These are phyloP conservation scores for Cryptocheilus praepositus DNA, from an alignment of 2,888 invertebrate genomes.

Conservation along the genomic window DNA sequence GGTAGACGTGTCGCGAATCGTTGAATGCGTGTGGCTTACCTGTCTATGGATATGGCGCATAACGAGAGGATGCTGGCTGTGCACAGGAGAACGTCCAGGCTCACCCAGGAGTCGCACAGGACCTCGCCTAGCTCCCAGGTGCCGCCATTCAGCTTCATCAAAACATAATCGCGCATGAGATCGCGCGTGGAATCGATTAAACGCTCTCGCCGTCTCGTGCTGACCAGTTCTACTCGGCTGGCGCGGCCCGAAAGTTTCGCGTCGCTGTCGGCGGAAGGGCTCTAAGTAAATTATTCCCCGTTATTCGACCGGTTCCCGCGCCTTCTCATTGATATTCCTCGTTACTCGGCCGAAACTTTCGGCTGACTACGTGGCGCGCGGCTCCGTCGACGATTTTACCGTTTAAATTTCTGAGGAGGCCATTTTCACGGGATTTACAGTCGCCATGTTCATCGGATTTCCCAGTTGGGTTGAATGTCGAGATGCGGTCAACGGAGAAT, in stretches of 20 bases:
- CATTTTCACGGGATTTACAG: too few species aligned
- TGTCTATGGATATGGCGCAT: slow-evolving; percentile 93
- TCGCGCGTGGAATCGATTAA: background rate
- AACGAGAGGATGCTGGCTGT: slow-evolving; percentile 95
- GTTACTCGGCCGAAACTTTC: slow-evolving; percentile 4
- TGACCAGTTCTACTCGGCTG: too few species aligned
- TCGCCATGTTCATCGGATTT: too few species aligned
- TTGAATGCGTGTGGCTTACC: slow-evolving; percentile 71
- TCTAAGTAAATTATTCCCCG: background rate
- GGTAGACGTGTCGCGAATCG: slow-evolving; percentile 47
- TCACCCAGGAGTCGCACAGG: slow-evolving; percentile 93
- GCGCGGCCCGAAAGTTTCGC: too few species aligned
- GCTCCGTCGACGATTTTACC: background rate
- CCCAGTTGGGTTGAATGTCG: too few species aligned
- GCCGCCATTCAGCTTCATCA: slow-evolving; percentile 76
- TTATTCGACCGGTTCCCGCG: too few species aligned
- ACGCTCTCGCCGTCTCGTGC: background rate
- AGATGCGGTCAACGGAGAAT: too few species aligned
- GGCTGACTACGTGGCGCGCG: background rate
- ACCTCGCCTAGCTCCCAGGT: slow-evolving; percentile 94
- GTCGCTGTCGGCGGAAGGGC: too few species aligned
- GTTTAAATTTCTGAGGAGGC: slow-evolving; percentile 7
- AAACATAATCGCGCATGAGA: too few species aligned
- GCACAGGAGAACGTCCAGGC: slow-evolving; percentile 93
- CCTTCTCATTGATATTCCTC: background rate